Evolutionary conservation across 1,140 invertebrate genomes (phyloP), one percentile per base, ranked within the genome.

Genomic region (Drusus annulatus): DNA sequence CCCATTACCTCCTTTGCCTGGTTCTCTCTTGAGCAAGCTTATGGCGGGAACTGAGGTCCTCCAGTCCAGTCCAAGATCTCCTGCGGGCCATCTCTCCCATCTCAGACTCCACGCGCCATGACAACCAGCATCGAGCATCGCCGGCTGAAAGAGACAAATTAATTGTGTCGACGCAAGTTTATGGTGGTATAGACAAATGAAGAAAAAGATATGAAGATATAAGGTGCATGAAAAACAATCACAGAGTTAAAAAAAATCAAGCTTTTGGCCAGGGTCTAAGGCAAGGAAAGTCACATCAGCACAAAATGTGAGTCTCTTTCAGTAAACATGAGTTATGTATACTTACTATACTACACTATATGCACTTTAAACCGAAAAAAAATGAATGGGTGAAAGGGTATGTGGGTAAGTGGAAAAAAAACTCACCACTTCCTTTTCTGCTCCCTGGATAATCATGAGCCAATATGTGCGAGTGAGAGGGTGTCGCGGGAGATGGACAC

Each of bases 51-150:
- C 90, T 90, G 16, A 90, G 85, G 83, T 93, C 92, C 84, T 96
- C 95, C 51, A 96, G 89, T 19, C 94, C 94, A 8, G 95, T 95
- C 95, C 95, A 96, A 74, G 95, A 96, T 85, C 94, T 92, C 19
- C 95, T 89, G 45, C 89, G 92, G 19, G 82, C 76, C 25, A 81
- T 81, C 83, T 88, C 92, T 85, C 91, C 91, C 50, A 91, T 89
- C 45, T 91, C 87, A 62, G 91, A 88, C 86, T 90, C 91, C 80
- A 87, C 77, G 13, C 87, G 84, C 89, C 88, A 90, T 68, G 78
- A 76, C 19, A 81, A 51, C 78, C 81, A 83, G 45, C 77, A 84
- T 56, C 80, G 51, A 13, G 65, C 87, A 65, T 90, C 88, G 19
- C 87, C 88, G 79, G 75, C 28, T 74, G 50, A 23, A 56, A 54